Evolutionary conservation across 2,797 vertebrate genomes (phyloP).

Genomic region (Masticophis lateralis): DNA sequence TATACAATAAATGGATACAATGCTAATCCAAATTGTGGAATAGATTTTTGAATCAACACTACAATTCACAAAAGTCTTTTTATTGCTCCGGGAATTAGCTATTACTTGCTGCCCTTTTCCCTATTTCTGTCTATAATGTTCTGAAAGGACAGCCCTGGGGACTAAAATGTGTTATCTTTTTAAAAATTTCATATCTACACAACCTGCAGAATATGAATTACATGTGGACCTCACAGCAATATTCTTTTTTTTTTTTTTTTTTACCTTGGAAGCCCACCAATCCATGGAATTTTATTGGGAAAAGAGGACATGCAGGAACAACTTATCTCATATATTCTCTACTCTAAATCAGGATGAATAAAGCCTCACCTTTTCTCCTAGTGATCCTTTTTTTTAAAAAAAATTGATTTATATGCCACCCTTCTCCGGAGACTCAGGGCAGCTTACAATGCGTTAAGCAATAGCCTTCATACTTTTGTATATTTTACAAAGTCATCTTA

Average conservation of each 20-base stretch:
- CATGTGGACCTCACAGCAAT: neutral
- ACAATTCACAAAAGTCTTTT: constrained; percentile 5
- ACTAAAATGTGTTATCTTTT: neutral
- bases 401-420: no score
- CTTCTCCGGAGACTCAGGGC: no score
- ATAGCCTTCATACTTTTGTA: no score
- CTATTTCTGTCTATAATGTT: neutral
- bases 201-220: neutral
- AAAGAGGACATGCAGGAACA: neutral
- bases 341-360: neutral
- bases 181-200: neutral
- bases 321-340: neutral
- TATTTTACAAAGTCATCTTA: no score
- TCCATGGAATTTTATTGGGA: neutral
- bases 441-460: no score
- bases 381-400: neutral
- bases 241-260: neutral
- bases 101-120: neutral
- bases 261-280: neutral
- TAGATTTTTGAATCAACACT: constrained; percentile 1
- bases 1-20: constrained; percentile 17
- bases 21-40: constrained; percentile 7
- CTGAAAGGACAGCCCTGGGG: neutral
- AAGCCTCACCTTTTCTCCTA: neutral
- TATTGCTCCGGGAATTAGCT: neutral